These are phyloP conservation scores for Drosophila bocki DNA, from an alignment of 1,140 invertebrate genomes.

Conservation along the genomic window DNA sequence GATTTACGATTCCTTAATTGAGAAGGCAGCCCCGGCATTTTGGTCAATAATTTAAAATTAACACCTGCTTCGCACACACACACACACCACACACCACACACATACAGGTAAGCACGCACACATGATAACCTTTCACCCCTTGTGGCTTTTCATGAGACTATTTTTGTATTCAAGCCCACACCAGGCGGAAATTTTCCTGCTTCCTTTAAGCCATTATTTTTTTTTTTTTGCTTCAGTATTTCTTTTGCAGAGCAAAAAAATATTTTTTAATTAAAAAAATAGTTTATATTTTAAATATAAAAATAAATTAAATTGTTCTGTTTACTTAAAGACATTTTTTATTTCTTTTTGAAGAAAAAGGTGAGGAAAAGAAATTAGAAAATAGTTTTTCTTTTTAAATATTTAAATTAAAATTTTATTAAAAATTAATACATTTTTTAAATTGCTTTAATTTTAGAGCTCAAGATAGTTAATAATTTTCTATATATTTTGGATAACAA, in stretches of 20 bases:
- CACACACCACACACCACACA: constrained; percentile 5
- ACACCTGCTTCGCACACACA: constrained; percentile 30
- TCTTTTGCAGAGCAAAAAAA: neutral
- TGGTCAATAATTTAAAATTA: constrained; percentile 77
- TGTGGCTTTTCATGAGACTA: constrained; percentile 41
- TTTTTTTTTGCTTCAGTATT: neutral
- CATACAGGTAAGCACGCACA: neutral
- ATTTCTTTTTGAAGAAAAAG: no score
- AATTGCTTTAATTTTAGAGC: no score
- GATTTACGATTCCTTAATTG: constrained; percentile 47
- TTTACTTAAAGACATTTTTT: no score
- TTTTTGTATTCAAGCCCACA: constrained; percentile 43
- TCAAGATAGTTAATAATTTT: no score
- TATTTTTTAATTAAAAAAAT: neutral
- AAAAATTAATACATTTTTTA: no score
- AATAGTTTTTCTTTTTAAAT: no score
- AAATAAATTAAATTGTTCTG: no score
- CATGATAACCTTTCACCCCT: constrained; percentile 2
- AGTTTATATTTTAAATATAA: neutral
- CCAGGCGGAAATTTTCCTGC: constrained; percentile 15
- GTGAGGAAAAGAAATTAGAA: no score
- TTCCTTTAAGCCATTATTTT: constrained; percentile 10
- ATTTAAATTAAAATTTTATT: no score
- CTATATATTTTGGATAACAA: no score
- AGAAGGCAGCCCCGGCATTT: constrained; percentile 34